A percentile compares a stretch with the other conserved stretches of the same genome.
phyloP scores from a whole-genome alignment of 2,797 vertebrate species.

The Triplophysa bombifrons region DNA sequence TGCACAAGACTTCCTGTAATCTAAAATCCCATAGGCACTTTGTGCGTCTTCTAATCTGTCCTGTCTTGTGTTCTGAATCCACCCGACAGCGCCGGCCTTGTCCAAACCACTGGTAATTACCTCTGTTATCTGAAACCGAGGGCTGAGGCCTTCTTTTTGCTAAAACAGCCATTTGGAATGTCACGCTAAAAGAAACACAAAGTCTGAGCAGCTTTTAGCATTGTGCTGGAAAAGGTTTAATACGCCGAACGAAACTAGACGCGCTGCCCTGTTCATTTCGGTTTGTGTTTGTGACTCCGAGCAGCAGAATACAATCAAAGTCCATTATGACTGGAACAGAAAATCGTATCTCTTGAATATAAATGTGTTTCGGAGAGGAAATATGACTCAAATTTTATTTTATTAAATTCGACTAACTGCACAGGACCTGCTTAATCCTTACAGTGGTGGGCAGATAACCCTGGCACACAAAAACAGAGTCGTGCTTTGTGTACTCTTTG shows the following conservation, averaged over 20 bases:
- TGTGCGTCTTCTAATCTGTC: slow-evolving; percentile 23
- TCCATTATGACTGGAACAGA: slow-evolving; percentile 46
- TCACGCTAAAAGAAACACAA: slow-evolving; percentile 30
- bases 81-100: slow-evolving; percentile 23
- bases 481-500: neutral
- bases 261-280: slow-evolving; percentile 10
- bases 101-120: slow-evolving; percentile 54
- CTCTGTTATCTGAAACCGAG: slow-evolving; percentile 52
- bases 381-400: slow-evolving; percentile 43
- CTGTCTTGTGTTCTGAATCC: slow-evolving; percentile 30
- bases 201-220: slow-evolving; percentile 41
- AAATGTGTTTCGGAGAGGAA: slow-evolving; percentile 49
- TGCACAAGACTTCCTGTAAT: slow-evolving; percentile 34
- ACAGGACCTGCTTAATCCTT: neutral
- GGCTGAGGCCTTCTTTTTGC: slow-evolving; percentile 40
- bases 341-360: slow-evolving; percentile 48
- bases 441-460: slow-evolving; percentile 14
- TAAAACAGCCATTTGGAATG: slow-evolving; percentile 48
- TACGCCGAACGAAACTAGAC: slow-evolving; percentile 31
- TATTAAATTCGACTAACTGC: slow-evolving; percentile 34
- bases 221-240: slow-evolving; percentile 39
- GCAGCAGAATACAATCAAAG: slow-evolving; percentile 42
- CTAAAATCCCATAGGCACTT: slow-evolving; percentile 23
- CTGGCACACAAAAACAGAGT: neutral
- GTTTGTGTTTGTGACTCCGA: slow-evolving; percentile 37